These are phyloP conservation scores for Tauraco erythrolophus DNA, from an alignment of 2,113 vertebrate genomes.

Conservation along the genomic window DNA sequence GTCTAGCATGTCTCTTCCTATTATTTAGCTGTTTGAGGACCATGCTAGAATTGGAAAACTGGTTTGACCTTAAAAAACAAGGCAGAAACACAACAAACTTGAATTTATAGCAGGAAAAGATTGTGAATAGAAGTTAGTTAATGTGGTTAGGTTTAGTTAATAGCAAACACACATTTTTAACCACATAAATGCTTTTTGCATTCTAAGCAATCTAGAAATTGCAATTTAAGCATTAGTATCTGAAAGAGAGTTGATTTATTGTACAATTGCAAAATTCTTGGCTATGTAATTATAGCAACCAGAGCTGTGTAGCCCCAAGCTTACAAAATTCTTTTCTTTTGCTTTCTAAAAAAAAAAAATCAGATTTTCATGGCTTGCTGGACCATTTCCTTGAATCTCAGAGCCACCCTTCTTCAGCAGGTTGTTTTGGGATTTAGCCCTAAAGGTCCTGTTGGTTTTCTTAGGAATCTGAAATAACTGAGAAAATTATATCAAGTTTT, in stretches of 20 bases:
- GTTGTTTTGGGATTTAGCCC: not conserved
- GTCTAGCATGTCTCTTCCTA: not conserved
- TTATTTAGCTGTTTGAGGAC: not conserved
- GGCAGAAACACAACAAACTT: not conserved
- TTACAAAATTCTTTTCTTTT: not conserved
- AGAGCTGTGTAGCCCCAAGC: not conserved
- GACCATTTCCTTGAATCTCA: not conserved
- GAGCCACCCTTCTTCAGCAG: not conserved
- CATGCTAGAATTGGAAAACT: not conserved
- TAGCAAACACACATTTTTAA: not conserved
- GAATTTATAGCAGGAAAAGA: not conserved
- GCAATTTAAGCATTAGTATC: constrained; percentile 11
- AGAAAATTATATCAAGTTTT: not conserved
- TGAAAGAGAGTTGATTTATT: not conserved
- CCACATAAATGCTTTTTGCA: not conserved
- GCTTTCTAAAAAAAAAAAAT: not conserved
- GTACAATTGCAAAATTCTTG: not conserved
- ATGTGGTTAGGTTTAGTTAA: not conserved
- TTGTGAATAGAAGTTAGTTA: not conserved
- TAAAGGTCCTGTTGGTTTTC: not conserved
- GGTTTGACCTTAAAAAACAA: not conserved
- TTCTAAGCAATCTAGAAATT: not conserved
- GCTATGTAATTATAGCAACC: not conserved
- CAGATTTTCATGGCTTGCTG: not conserved
- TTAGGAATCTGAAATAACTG: not conserved